Conservation (phyloP, 2,888 invertebrate species). For the Camponotus fellah region DNA sequence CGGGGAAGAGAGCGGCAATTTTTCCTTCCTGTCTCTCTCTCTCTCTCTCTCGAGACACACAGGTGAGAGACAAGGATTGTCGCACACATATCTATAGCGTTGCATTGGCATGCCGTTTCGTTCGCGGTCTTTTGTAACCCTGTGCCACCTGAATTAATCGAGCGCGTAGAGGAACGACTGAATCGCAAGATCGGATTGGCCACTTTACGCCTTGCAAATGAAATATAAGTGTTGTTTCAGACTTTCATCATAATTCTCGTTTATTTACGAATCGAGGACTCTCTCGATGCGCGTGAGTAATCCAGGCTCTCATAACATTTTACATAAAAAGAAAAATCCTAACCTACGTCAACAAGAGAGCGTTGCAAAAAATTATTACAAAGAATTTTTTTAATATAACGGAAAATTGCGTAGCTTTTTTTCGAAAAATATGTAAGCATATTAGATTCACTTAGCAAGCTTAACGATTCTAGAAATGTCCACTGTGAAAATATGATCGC, state of each 20-base stretch:
- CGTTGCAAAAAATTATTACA: neutral
- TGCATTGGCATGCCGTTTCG: constrained; percentile 60
- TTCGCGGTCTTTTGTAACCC: constrained; percentile 58
- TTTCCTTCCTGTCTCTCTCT: neutral
- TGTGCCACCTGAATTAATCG: constrained; percentile 23
- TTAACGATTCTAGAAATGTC: neutral
- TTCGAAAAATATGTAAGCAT: neutral
- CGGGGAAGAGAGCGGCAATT: neutral
- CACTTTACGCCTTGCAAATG: neutral
- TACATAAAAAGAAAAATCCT: neutral
- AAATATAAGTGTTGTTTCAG: neutral
- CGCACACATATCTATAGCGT: neutral
- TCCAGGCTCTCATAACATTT: neutral
- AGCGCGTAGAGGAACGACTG: constrained; percentile 13
- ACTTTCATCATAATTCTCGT: neutral
- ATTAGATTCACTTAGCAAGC: neutral
- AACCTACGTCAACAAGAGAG: neutral
- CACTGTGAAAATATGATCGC: neutral
- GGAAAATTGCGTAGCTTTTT: neutral
- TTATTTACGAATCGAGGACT: neutral
- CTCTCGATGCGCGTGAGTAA: neutral
- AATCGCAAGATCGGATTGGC: neutral
- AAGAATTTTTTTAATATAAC: neutral
- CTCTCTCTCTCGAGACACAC: no score
- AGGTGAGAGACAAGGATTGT: neutral